Conservation (phyloP, 1,140 invertebrate genomes). For the Aphelinus atriplicis region DNA sequence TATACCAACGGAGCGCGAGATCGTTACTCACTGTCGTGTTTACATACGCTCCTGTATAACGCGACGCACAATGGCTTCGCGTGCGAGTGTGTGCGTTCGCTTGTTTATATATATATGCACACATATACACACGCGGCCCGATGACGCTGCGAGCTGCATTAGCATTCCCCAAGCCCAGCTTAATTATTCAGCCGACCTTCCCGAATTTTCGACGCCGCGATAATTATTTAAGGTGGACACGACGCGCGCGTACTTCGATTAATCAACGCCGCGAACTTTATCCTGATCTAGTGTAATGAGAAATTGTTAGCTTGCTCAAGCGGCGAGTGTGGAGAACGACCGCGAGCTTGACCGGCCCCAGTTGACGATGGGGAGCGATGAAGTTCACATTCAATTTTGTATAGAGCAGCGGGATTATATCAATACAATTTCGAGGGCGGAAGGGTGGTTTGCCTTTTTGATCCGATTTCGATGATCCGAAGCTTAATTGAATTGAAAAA, state of each 20-base stretch:
- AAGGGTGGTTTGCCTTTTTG: no score
- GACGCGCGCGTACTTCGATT: not conserved
- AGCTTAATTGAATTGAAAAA: no score
- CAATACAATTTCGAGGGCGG: no score
- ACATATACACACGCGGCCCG: not conserved
- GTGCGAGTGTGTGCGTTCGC: not conserved
- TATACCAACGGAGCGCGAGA: not conserved
- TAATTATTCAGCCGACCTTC: not conserved
- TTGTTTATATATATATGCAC: not conserved
- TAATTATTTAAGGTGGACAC: not conserved
- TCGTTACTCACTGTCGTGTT: conserved; percentile 44
- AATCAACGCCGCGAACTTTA: not conserved
- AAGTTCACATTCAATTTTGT: no score
- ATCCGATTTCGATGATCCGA: no score
- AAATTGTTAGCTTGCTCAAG: no score
- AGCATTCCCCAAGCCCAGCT: not conserved
- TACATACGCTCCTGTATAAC: conserved; percentile 20
- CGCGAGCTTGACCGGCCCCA: no score
- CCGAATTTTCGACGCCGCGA: not conserved
- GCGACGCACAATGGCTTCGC: not conserved
- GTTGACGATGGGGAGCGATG: no score
- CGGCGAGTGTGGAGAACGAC: no score
- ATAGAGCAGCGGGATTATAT: no score
- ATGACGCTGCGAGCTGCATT: not conserved
- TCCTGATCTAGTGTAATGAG: not conserved